phyloP scores from a whole-genome alignment of 2,888 invertebrate species.

The Argyresthia albistria region DNA sequence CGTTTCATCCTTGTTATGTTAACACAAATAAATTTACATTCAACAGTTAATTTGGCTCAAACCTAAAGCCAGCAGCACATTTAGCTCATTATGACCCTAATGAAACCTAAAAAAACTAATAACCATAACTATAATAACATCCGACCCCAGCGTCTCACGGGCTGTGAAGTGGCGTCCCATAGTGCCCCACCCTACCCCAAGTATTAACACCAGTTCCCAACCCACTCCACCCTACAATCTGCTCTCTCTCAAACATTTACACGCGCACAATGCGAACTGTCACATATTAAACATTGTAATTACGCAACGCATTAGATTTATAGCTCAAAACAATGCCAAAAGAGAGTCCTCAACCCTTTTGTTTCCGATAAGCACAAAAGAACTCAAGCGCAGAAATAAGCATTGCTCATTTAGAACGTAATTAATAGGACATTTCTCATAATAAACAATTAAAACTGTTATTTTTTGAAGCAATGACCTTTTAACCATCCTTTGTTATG shows the following conservation, averaged over 20 bases:
- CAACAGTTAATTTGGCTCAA: too few species aligned
- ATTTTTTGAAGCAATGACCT: constrained; percentile 31
- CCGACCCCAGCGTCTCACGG: constrained; percentile 18
- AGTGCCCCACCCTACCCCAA: constrained; percentile 23
- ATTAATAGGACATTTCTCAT: constrained; percentile 65
- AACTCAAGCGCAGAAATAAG: constrained; percentile 25
- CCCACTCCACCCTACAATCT: constrained; percentile 40
- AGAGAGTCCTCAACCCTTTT: constrained; percentile 49
- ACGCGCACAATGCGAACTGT: constrained; percentile 61
- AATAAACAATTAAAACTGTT: constrained; percentile 54
- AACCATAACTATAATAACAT: constrained; percentile 2
- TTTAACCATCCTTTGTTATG: constrained; percentile 15
- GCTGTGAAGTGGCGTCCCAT: constrained; percentile 50
- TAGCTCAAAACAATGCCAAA: constrained; percentile 54
- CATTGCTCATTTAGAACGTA: constrained; percentile 60
- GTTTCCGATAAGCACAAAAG: constrained; percentile 27
- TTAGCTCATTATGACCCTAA: not conserved
- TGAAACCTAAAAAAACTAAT: not conserved
- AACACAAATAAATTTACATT: too few species aligned
- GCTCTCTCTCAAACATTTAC: constrained; percentile 45
- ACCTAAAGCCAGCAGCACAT: not conserved
- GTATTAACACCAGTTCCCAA: constrained; percentile 39
- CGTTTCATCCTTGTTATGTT: too few species aligned
- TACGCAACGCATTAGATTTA: constrained; percentile 63
- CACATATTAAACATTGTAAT: constrained; percentile 65